These are phyloP conservation scores for Cistogaster globosa DNA, from an alignment of 2,888 invertebrate species.

Conservation along the genomic window DNA sequence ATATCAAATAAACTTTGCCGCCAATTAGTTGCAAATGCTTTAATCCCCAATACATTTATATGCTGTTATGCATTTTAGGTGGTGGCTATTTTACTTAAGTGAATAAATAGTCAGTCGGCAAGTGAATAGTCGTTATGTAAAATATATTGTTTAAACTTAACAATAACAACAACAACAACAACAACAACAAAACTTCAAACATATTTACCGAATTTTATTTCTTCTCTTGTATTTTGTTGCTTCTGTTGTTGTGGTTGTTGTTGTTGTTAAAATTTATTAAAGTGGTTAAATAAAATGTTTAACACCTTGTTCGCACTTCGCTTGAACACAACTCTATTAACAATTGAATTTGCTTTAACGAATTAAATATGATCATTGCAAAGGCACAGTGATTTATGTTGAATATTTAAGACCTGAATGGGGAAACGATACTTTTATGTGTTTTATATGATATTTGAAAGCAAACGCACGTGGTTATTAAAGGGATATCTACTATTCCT, in stretches of 20 bases:
- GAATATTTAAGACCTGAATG: constrained; percentile 14
- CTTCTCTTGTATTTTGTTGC: not conserved
- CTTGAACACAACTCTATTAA: constrained; percentile 61
- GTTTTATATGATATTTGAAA: no score
- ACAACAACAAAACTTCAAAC: constrained; percentile 52
- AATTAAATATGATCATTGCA: constrained; percentile 54
- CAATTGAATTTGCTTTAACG: constrained; percentile 62
- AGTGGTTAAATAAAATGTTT: constrained; percentile 66
- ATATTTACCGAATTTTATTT: constrained; percentile 54
- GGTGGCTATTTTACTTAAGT: constrained; percentile 39
- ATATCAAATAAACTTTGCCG: constrained; percentile 67
- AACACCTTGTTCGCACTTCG: constrained; percentile 66
- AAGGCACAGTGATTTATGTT: constrained; percentile 52
- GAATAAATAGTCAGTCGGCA: constrained; percentile 57
- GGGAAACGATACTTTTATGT: no score
- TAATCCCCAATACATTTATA: constrained; percentile 33
- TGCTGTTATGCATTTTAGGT: not conserved
- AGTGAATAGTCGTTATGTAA: constrained; percentile 28
- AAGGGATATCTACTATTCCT: no score
- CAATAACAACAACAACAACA: not conserved
- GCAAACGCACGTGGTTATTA: no score
- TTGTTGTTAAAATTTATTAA: constrained; percentile 51
- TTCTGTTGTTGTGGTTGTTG: constrained; percentile 31
- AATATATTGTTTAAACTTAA: constrained; percentile 44
- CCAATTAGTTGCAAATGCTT: constrained; percentile 66